Percentiles rank a stretch among this genome's conserved stretches.
phyloP scores from a whole-genome alignment of 2,113 vertebrate genomes.

The Marmota flaviventris region DNA sequence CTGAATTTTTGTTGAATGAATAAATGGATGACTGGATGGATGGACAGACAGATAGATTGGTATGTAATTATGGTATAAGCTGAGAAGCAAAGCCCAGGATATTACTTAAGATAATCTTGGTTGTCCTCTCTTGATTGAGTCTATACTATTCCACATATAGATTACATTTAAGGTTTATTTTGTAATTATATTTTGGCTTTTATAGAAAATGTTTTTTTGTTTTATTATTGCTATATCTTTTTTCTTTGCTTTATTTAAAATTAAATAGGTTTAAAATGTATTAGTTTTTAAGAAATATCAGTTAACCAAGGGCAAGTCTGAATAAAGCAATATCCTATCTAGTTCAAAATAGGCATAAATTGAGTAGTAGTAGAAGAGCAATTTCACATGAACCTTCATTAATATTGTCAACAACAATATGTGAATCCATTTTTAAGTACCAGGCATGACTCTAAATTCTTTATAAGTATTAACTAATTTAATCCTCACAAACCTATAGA shows the following conservation, averaged over 20 bases:
- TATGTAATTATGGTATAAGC: not conserved
- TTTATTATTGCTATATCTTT: not conserved
- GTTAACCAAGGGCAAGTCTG: not conserved
- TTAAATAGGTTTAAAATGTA: not conserved
- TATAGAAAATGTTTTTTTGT: not conserved
- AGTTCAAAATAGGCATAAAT: not conserved
- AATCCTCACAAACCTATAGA: conserved; percentile 4
- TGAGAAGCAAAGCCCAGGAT: not conserved
- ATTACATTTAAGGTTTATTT: not conserved
- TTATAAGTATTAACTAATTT: not conserved
- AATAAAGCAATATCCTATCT: not conserved
- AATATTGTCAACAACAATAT: not conserved
- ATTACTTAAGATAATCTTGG: not conserved
- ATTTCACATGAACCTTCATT: conserved; percentile 17
- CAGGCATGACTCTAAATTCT: not conserved
- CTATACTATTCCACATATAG: not conserved
- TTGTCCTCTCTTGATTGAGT: not conserved
- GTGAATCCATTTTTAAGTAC: not conserved
- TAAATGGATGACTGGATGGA: not conserved
- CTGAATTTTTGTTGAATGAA: conserved; percentile 19
- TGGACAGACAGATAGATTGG: not conserved
- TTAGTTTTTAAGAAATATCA: not conserved
- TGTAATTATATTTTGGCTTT: not conserved
- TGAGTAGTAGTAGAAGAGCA: not conserved
- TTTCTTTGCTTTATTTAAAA: conserved; percentile 48